Base-by-base conservation (phyloP, 2,888 invertebrate species). In the Anticlea derivata region DNA sequence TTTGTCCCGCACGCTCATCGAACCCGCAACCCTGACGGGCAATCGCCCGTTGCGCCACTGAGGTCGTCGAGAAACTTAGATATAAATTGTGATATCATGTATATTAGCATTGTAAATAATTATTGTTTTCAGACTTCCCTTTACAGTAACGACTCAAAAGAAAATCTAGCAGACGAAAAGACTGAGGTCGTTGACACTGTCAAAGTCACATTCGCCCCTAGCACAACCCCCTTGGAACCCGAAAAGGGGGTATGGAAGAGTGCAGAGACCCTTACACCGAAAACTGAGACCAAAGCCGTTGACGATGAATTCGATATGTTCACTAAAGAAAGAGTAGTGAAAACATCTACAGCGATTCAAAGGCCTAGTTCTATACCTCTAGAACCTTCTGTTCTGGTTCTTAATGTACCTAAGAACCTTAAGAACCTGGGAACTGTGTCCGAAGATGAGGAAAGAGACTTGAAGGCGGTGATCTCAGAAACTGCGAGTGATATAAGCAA, bases 261-360 rank as follows among this genome's bases (percentile, higher is more conserved):
- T 50, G 71, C 65, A 2, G 87, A 85, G 41, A 75, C 75, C 5
- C 39, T 86, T 0, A 20, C 37, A 7, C 56, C 58, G 1, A 73
- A 69, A 31, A 45, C 57, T 1, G 20, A 34, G 7, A 54, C 60
- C 2, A 75, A 72, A 45, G 79, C 79, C 50, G 65, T 90, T 0
- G 91, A 92, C 60, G 71, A 92, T 66, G 91, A 92, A 75, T 77
- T 92, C 60, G 81, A 92, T 66, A 66, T 85, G 64, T 83, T 92
- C 63, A 83, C 80, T 48, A 78, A 89, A 83, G 78, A 85, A 72
- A 63, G 92, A 71, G 68, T 88, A 24, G 85, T 83, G 41, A 78
- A 69, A 37, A 51, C 40, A 30, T 5, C 41, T 17, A 40, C 71
- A 48, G 70, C 57, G 0, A 50, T 68, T 1, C 85, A 60, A 75